A percentile compares a stretch with the other conserved stretches of the same genome.
These are phyloP conservation scores for Netelia inedita DNA, from an alignment of 2,888 invertebrate genomes.

Conservation along the genomic window DNA sequence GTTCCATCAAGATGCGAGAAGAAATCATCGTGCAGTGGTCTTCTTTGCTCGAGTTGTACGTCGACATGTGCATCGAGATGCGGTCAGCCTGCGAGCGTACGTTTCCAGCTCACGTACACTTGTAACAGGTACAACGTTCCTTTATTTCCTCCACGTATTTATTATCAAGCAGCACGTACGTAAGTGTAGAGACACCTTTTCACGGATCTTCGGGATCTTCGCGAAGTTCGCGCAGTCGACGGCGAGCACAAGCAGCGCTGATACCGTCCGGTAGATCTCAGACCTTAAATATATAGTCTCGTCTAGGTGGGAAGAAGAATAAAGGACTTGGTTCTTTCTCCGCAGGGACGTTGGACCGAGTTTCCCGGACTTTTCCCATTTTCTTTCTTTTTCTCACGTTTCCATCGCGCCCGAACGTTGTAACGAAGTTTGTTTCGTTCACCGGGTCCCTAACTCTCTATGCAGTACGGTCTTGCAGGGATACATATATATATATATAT, in stretches of 20 bases:
- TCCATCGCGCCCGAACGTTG: conserved; percentile 10
- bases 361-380: conserved; percentile 26
- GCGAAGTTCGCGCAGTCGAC: conserved; percentile 9
- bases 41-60: conserved; percentile 70
- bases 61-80: conserved; percentile 62
- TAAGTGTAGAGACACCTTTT: neutral
- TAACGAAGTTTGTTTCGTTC: conserved; percentile 35
- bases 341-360: conserved; percentile 27
- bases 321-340: conserved; percentile 32
- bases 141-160: conserved; percentile 40
- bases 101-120: conserved; percentile 75
- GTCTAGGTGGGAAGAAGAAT: neutral
- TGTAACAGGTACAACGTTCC: conserved; percentile 74
- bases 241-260: neutral
- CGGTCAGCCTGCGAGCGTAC: conserved; percentile 70
- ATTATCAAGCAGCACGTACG: conserved; percentile 39
- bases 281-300: neutral
- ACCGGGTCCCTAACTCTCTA: neutral
- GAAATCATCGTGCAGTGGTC: conserved; percentile 63
- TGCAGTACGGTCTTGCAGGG: neutral
- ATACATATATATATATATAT: conserved; percentile 23
- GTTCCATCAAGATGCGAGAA: conserved; percentile 71
- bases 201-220: conserved; percentile 19
- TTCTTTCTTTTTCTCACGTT: conserved; percentile 3
- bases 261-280: conserved; percentile 8